Conservation (phyloP, 1,140 invertebrate genomes). For the Meloidogyne floridensis region DNA sequence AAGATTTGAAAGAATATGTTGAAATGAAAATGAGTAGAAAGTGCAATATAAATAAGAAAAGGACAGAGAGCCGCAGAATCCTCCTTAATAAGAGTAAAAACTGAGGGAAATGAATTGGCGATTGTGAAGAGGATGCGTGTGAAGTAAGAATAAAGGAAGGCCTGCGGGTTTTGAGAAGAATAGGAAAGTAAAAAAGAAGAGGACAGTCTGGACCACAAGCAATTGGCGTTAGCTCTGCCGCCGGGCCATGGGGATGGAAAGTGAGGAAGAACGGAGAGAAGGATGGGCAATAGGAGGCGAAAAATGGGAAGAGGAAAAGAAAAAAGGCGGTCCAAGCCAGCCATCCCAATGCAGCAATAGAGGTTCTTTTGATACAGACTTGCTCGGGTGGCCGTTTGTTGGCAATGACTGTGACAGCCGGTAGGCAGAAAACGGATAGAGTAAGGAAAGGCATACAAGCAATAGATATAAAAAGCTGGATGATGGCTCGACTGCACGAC, state of each 20-base stretch:
- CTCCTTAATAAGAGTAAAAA: background rate
- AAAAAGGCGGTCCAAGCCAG: background rate
- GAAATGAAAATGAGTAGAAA: background rate
- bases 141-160: constrained; percentile 7
- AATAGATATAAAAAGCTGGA: background rate
- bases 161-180: background rate
- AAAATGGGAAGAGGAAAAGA: constrained; percentile 1
- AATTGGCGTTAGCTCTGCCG: background rate
- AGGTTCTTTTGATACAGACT: background rate
- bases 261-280: background rate
- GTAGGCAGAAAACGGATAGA: background rate
- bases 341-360: background rate
- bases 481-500: background rate
- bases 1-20: background rate
- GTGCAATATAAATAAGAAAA: background rate
- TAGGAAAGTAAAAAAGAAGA: background rate
- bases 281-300: background rate
- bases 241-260: constrained; percentile 1
- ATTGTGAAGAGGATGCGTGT: constrained; percentile 5
- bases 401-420: background rate
- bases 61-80: background rate
- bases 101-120: background rate
- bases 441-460: background rate
- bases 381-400: background rate
- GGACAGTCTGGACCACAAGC: too few species aligned